Conservation (phyloP, 2,113 vertebrate genomes). For the Sinosuthora webbiana region DNA sequence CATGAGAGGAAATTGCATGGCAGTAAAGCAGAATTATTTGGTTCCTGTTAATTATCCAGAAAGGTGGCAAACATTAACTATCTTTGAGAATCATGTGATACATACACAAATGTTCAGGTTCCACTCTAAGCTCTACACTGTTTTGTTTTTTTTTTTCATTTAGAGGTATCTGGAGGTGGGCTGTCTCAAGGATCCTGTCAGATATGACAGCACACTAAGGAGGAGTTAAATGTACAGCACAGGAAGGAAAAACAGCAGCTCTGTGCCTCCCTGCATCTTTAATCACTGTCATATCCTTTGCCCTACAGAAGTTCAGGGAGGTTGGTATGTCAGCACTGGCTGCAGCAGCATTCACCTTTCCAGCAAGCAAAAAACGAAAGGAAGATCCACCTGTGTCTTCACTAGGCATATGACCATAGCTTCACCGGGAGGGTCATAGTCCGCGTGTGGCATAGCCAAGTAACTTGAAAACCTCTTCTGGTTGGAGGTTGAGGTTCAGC, state of each 20-base stretch:
- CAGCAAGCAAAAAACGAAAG: background rate
- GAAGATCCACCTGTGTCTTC: background rate
- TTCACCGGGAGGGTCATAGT: background rate
- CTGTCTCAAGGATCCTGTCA: background rate
- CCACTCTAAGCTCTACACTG: background rate
- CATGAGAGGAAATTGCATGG: background rate
- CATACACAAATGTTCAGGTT: background rate
- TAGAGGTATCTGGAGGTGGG: background rate
- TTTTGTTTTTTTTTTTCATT: background rate
- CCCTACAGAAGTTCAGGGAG: background rate
- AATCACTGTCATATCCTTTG: background rate
- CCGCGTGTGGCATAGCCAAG: fast-evolving
- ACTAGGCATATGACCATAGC: fast-evolving
- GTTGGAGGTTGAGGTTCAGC: background rate
- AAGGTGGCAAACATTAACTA: conserved; percentile 25
- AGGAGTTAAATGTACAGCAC: background rate
- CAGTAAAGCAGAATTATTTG: background rate
- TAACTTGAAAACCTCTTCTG: background rate
- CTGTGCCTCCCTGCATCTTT: background rate
- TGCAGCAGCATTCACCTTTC: background rate
- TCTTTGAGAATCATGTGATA: background rate
- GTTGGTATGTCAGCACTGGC: background rate
- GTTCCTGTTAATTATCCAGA: background rate
- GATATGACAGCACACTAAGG: fast-evolving
- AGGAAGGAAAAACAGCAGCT: background rate